These are phyloP conservation scores for Phalanger gymnotis DNA, from an alignment of 2,797 vertebrate species.

Conservation along the genomic window DNA sequence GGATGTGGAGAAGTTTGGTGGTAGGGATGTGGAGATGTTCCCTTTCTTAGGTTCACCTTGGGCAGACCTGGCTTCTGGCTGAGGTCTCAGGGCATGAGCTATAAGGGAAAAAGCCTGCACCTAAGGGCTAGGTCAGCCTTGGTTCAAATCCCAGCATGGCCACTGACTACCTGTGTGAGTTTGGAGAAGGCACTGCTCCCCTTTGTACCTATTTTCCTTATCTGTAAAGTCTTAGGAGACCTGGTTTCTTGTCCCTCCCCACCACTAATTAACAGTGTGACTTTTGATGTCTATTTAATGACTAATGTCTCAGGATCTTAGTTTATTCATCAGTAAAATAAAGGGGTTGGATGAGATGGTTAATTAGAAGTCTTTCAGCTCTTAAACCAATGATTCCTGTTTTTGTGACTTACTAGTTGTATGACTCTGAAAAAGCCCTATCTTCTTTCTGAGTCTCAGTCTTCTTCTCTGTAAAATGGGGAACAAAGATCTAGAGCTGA, in stretches of 20 bases:
- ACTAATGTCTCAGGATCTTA: not conserved
- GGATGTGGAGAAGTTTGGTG: not conserved
- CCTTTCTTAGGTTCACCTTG: not conserved
- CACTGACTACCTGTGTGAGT: not conserved
- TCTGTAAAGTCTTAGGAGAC: not conserved
- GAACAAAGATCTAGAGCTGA: not conserved
- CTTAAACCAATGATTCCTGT: not conserved
- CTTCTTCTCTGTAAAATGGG: not conserved
- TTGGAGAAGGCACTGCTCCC: not conserved
- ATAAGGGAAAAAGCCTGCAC: not conserved
- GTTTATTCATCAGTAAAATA: not conserved
- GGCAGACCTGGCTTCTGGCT: not conserved
- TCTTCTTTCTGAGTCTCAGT: not conserved
- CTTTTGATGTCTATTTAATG: not conserved
- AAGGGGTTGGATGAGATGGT: not conserved
- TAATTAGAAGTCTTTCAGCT: not conserved
- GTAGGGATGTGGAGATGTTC: not conserved
- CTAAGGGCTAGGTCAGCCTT: not conserved
- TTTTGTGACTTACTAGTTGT: not conserved
- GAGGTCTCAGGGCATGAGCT: not conserved
- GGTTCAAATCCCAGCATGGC: not conserved
- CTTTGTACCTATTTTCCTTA: not conserved
- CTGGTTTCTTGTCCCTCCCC: not conserved
- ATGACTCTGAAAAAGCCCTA: not conserved
- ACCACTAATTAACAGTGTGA: not conserved